Percentiles rank a stretch among this genome's conserved stretches.
phyloP scores from a whole-genome alignment of 2,888 invertebrate genomes.

The Schrankia costaestrigalis region DNA sequence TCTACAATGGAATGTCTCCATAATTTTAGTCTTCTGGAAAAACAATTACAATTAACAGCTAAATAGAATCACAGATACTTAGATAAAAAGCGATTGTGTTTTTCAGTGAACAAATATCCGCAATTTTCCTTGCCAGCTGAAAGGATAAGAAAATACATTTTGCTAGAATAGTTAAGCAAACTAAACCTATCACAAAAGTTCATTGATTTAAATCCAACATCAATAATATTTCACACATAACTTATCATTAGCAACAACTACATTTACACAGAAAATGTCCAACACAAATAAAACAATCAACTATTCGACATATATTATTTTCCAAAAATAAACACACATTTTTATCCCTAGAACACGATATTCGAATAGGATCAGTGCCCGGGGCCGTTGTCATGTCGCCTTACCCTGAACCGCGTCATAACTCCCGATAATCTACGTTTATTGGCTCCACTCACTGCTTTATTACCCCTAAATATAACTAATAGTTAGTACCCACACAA shows the following conservation, averaged over 20 bases:
- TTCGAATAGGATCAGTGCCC: slow-evolving; percentile 38
- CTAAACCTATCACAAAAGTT: too few species aligned
- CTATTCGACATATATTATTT: not conserved
- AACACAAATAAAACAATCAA: not conserved
- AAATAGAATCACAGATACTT: not conserved
- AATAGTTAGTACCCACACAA: slow-evolving; percentile 28
- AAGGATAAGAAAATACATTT: too few species aligned
- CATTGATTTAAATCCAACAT: too few species aligned
- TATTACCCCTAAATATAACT: slow-evolving; percentile 49
- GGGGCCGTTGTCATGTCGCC: slow-evolving; percentile 75
- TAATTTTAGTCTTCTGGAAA: too few species aligned
- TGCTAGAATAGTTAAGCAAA: too few species aligned
- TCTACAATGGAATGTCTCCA: too few species aligned
- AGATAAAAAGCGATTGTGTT: too few species aligned
- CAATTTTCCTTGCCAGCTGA: too few species aligned
- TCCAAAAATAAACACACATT: slow-evolving; percentile 43
- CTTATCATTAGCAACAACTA: too few species aligned
- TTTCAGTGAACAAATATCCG: too few species aligned
- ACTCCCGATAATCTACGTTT: slow-evolving; percentile 79
- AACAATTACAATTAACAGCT: not conserved
- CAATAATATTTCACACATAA: too few species aligned
- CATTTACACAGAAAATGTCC: too few species aligned
- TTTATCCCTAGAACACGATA: slow-evolving; percentile 5
- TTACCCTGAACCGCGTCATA: slow-evolving; percentile 77
- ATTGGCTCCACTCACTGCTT: slow-evolving; percentile 71